Conservation (phyloP, 2,797 vertebrate species). For the Tragopan temminckii region DNA sequence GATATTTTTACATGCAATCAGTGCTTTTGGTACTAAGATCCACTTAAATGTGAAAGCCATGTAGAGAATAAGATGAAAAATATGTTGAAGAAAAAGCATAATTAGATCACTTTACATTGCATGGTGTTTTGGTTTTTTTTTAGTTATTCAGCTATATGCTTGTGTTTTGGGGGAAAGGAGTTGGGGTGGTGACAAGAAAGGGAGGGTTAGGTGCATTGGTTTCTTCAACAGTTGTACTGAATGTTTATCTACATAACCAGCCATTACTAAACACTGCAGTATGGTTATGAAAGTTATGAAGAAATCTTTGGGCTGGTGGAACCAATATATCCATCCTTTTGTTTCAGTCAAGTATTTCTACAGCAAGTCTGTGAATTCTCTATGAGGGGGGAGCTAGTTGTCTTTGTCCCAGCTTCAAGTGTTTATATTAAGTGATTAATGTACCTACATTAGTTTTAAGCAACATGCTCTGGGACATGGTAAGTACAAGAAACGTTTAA, state of each 20-base stretch:
- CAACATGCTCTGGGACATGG: constrained; percentile 57
- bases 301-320: not conserved
- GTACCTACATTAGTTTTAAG: constrained; percentile 78
- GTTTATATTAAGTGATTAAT: constrained; percentile 70
- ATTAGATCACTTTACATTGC: not conserved
- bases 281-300: not conserved
- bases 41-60: not conserved
- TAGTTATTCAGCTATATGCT: not conserved
- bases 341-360: constrained; percentile 15
- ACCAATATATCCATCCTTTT: not conserved
- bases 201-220: not conserved
- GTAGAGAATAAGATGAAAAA: not conserved
- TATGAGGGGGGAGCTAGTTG: constrained; percentile 70
- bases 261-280: not conserved
- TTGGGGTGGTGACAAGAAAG: not conserved
- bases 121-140: not conserved
- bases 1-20: not conserved
- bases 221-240: not conserved
- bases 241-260: not conserved
- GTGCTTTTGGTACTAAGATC: not conserved
- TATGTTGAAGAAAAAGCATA: not conserved
- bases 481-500: constrained; percentile 77
- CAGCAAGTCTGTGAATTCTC: not conserved
- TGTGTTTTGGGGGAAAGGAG: not conserved
- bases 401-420: constrained; percentile 78